Conservation (phyloP, 2,113 vertebrate genomes). For the Murina feae region DNA sequence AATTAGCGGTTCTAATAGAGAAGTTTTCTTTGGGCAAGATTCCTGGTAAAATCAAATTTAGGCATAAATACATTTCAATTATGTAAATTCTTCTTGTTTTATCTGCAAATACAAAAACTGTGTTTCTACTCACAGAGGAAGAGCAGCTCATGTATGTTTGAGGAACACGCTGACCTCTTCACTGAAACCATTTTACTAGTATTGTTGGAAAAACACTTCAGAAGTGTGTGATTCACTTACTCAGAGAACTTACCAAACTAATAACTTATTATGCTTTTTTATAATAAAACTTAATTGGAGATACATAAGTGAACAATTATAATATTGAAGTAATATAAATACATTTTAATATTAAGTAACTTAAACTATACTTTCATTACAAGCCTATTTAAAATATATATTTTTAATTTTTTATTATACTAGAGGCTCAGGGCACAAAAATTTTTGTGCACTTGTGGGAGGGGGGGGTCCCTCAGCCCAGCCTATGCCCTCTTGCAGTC, state of each 20-base stretch:
- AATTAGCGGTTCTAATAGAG: background rate
- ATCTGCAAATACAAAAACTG: background rate
- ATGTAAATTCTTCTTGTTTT: background rate
- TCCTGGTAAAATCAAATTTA: background rate
- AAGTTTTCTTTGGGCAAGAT: background rate
- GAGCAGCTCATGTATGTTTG: background rate
- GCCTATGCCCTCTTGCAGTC: too few species aligned
- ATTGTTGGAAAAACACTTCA: background rate
- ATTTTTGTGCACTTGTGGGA: too few species aligned
- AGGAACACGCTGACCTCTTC: background rate
- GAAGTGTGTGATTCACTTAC: background rate
- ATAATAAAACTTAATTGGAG: background rate
- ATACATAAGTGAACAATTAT: background rate
- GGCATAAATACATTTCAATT: background rate
- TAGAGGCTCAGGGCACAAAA: too few species aligned
- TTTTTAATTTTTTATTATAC: too few species aligned
- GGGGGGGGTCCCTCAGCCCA: too few species aligned
- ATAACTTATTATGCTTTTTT: background rate
- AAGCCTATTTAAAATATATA: background rate
- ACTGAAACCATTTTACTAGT: background rate
- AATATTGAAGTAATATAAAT: background rate
- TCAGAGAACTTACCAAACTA: background rate
- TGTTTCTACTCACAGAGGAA: background rate
- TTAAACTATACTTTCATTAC: background rate
- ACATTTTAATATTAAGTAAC: slow-evolving; percentile 23